These are phyloP conservation scores for Lepidocolaptes lacrymiger DNA, from an alignment of 2,797 vertebrate species.

Conservation along the genomic window DNA sequence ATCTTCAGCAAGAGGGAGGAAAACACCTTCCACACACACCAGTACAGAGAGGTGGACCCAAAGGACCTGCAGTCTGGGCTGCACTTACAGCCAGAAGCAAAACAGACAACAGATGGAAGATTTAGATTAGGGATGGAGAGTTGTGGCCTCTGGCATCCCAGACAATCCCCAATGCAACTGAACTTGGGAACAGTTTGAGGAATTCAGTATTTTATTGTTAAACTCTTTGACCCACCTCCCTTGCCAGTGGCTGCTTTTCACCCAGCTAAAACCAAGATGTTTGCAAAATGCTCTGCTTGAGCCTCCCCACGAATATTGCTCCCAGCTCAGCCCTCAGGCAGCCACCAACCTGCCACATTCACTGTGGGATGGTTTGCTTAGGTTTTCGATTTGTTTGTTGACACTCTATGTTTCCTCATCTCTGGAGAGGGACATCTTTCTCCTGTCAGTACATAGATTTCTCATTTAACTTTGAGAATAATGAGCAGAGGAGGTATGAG, in stretches of 20 bases:
- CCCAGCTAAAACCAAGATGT: background rate
- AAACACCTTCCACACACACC: background rate
- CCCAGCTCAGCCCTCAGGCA: background rate
- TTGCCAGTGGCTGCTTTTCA: background rate
- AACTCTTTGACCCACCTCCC: background rate
- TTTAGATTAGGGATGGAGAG: background rate
- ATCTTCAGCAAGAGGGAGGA: slow-evolving; percentile 57
- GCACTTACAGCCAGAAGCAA: background rate
- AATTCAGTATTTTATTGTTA: background rate
- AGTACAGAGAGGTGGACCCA: rapidly evolving
- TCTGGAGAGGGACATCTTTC: background rate
- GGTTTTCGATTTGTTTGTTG: background rate
- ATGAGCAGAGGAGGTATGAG: background rate
- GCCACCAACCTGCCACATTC: background rate
- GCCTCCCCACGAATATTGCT: background rate
- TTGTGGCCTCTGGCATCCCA: background rate
- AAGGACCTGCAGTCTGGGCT: background rate
- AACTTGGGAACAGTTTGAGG: background rate
- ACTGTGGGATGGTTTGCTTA: background rate
- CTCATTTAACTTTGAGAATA: background rate
- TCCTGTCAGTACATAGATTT: background rate
- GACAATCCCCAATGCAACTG: background rate
- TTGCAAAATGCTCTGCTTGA: background rate
- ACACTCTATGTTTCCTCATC: background rate
- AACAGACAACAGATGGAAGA: rapidly evolving